Base-by-base conservation (phyloP, 2,888 invertebrate genomes). In the Macropis europaea region DNA sequence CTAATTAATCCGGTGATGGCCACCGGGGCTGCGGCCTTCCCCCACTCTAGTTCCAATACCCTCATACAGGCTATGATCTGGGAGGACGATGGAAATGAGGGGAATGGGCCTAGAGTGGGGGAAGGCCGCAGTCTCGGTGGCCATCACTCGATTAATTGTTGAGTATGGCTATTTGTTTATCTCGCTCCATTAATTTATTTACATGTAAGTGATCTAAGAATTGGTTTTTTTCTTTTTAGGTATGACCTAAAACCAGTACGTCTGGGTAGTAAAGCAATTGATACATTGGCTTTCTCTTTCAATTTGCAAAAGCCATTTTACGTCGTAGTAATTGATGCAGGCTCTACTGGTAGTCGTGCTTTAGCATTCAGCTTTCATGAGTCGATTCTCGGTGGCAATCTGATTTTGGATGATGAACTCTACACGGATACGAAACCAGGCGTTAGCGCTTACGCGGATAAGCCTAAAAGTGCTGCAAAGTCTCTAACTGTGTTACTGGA, bases 321-420 rank as follows among this genome's bases (percentile, higher is more conserved):
- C 91, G 97, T 96, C 0, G 95, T 97, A 22, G 94, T 98, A 81
- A 95, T 98, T 79, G 98, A 98, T 90, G 98, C 97, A 3, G 98
- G 98, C 1, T 97, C 97, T 63, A 98, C 98, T 0, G 98, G 98
- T 1, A 95, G 96, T 72, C 93, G 98, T 79, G 94, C 96, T 19
- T 90, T 96, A 72, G 96, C 95, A 3, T 97, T 95, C 87, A 94
- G 94, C 82, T 97, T 97, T 90, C 95, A 96, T 85, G 93, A 95
- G 84, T 95, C 96, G 17, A 76, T 88, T 52, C 19, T 85, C 57
- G 91, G 92, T 83, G 92, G 93, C 36, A 94, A 94, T 84, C 91
- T 98, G 86, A 93, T 96, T 79, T 91, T 98, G 72, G 95, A 96
- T 75, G 93, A 94, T 82, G 97, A 97, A 91, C 92, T 95, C 61